Evolutionary conservation across 2,797 vertebrate species (phyloP).

Genomic region (Oreochromis mossambicus): DNA sequence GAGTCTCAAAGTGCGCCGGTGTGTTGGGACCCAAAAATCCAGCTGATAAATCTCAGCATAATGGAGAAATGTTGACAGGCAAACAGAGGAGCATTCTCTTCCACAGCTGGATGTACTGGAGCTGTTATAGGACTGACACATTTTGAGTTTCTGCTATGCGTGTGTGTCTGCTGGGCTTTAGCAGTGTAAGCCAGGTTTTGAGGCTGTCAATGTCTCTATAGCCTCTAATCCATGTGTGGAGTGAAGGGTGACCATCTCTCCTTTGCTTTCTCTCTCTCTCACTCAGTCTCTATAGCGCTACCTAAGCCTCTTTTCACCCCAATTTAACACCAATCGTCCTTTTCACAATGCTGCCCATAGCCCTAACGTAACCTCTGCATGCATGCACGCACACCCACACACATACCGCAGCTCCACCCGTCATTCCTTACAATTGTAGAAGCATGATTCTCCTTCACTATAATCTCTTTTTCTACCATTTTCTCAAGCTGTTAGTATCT

Average conservation of each 20-base stretch:
- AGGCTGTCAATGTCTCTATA: slow-evolving; percentile 63
- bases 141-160: not conserved
- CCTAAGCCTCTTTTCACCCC: slow-evolving; percentile 72
- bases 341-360: slow-evolving; percentile 56
- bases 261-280: slow-evolving; percentile 39
- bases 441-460: not conserved
- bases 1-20: not conserved
- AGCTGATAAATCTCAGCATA: slow-evolving; percentile 11
- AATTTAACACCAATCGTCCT: slow-evolving; percentile 74
- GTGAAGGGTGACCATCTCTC: slow-evolving; percentile 68
- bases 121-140: slow-evolving; percentile 5
- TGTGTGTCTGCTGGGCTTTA: slow-evolving; percentile 35
- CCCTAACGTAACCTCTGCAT: slow-evolving; percentile 19
- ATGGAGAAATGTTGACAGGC: slow-evolving; percentile 8
- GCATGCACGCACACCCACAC: slow-evolving; percentile 9
- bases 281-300: slow-evolving; percentile 37
- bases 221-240: slow-evolving; percentile 72
- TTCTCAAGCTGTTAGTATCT: not conserved
- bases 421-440: not conserved
- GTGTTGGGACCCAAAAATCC: slow-evolving; percentile 11
- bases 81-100: not conserved
- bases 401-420: not conserved
- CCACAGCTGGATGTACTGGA: slow-evolving; percentile 23
- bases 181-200: slow-evolving; percentile 56
- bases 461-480: not conserved